Evolutionary conservation across 2,888 invertebrate species (phyloP).

Genomic region (Thera britannica): DNA sequence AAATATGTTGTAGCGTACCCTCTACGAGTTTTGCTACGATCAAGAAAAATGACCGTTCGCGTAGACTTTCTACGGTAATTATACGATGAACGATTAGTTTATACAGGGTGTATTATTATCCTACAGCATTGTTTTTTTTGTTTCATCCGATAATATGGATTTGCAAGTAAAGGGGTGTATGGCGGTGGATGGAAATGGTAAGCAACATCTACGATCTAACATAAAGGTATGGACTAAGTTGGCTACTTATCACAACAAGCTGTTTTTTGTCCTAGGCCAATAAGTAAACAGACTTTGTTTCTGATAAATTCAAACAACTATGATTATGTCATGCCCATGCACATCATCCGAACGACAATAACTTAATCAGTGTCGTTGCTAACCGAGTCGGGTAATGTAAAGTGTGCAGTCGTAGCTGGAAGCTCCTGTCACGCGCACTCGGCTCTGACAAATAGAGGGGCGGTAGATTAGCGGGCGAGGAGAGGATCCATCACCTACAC

Average conservation of each 20-base stretch:
- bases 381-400: conserved; percentile 28
- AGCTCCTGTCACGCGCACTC: conserved; percentile 53
- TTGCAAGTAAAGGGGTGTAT: no score
- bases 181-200: not conserved
- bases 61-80: not conserved
- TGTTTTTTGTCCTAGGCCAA: not conserved
- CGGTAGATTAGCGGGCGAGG: conserved; percentile 35
- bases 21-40: not conserved
- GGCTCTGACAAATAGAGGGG: conserved; percentile 52
- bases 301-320: conserved; percentile 6
- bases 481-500: conserved; percentile 52
- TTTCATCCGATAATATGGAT: no score
- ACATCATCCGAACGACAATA: conserved; percentile 19
- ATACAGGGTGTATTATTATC: no score
- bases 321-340: conserved; percentile 20
- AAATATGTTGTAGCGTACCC: not conserved
- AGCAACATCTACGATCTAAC: not conserved
- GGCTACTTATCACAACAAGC: not conserved
- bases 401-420: conserved; percentile 37
- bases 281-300: not conserved
- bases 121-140: no score
- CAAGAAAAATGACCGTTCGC: not conserved
- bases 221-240: not conserved
- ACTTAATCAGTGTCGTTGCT: conserved; percentile 27
- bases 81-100: not conserved